phyloP scores from a whole-genome alignment of 2,888 invertebrate genomes.

The Noctua janthe region DNA sequence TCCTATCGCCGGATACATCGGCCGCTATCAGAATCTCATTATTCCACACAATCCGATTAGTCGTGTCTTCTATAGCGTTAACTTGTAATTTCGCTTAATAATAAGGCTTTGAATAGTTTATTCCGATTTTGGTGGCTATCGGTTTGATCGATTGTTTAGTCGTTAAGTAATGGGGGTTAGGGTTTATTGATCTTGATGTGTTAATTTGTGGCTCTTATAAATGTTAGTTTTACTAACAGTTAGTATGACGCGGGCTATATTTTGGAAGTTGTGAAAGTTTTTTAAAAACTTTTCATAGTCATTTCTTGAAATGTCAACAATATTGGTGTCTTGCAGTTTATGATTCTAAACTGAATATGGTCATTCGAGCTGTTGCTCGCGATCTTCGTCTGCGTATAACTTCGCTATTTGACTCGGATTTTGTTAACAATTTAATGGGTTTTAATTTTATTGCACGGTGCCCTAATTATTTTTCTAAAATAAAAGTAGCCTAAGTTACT shows the following conservation, averaged over 20 bases:
- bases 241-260: background rate
- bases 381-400: no score
- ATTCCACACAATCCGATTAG: conserved; percentile 80
- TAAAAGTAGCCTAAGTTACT: no score
- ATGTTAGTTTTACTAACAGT: background rate
- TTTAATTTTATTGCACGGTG: no score
- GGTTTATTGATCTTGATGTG: conserved; percentile 40
- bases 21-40: conserved; percentile 78
- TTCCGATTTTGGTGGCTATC: conserved; percentile 59
- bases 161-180: conserved; percentile 31
- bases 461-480: no score
- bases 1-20: conserved; percentile 77
- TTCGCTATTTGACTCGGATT: no score
- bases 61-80: conserved; percentile 72
- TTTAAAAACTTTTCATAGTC: background rate
- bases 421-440: no score
- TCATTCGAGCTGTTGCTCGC: no score
- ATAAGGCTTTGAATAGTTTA: conserved; percentile 64
- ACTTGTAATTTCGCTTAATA: conserved; percentile 68
- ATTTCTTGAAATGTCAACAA: background rate
- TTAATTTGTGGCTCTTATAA: conserved; percentile 18
- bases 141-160: conserved; percentile 42
- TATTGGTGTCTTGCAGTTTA: background rate
- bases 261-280: background rate
- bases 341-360: no score